Conservation (phyloP, 2,797 vertebrate species). For the Hephaestus fuliginosus region DNA sequence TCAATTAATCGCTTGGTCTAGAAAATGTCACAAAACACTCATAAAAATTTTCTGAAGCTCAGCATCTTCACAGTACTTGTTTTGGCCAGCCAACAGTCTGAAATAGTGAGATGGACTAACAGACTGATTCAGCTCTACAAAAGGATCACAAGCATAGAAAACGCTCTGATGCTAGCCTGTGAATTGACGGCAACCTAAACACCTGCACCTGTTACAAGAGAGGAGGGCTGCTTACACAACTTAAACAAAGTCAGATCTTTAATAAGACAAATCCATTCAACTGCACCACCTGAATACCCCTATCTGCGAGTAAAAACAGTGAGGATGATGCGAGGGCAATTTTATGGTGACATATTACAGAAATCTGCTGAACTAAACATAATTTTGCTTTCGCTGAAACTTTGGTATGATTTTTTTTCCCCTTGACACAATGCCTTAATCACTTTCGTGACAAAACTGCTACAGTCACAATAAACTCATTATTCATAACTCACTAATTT, state of each 20-base stretch:
- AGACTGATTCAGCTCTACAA: not conserved
- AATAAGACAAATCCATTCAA: not conserved
- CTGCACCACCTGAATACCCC: not conserved
- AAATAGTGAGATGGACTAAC: not conserved
- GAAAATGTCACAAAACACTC: not conserved
- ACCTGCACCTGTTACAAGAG: slow-evolving; percentile 7
- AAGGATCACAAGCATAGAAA: not conserved
- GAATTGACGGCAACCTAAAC: not conserved
- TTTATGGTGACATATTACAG: not conserved
- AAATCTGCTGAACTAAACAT: not conserved
- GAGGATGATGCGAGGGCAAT: not conserved
- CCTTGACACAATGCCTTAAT: not conserved
- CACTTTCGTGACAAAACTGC: slow-evolving; percentile 1
- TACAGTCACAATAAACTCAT: not conserved
- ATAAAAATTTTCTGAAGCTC: not conserved
- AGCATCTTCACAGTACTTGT: not conserved
- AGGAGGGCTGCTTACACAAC: not conserved
- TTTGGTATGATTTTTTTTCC: not conserved
- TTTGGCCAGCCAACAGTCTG: not conserved
- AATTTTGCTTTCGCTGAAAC: not conserved
- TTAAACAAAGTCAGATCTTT: not conserved
- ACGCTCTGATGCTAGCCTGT: not conserved
- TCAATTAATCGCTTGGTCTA: not conserved
- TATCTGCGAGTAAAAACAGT: not conserved
- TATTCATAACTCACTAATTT: not conserved